Evolutionary conservation across 2,113 vertebrate species (phyloP), one percentile per base, ranked within the genome.

Genomic region (Varanus salvator): DNA sequence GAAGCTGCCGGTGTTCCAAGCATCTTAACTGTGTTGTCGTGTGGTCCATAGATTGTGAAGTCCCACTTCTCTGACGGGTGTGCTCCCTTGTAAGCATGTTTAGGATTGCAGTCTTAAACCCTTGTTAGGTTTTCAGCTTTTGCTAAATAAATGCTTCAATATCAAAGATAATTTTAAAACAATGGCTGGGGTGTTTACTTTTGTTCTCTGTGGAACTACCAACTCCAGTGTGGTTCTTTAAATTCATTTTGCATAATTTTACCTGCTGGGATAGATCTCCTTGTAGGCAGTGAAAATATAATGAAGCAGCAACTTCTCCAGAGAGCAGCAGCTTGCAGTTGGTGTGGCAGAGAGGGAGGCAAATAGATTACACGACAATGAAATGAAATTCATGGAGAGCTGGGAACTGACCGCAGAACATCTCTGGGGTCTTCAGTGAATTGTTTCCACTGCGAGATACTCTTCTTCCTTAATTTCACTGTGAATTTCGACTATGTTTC

Each of bases 331-430:
- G 17, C 81, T 84, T 23, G 54, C 75, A 38, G 52, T 34, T 75
- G 34, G 75, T 23, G 52, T 83, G 21, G 54, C 72, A 64, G 23
- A 87, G 54, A 48, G 29, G 2, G 27, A 89, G 54, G 29, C 71
- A 84, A 84, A 89, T 15, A 48, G 71, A 25, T 34, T 64, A 31
- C 54, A 74, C 8, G 14, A 50, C 72, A 64, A 34, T 29, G 44
- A 89, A 83, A 60, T 83, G 52, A 83, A 89, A 75, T 66, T 84
- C 54, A 83, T 12, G 21, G 57, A 75, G 80, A 83, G 2, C 34
- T n/a, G 54, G 17, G 8, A 69, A 83, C 52, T 23, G 80, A 74
- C 57, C 57, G 12, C n/a, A 44, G n/a, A 25, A 83, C 54, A 66
- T 9, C 23, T 74, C 71, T 14, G 31, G 71, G 75, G 75, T 66